Evolutionary conservation across 2,113 vertebrate genomes (phyloP).

Genomic region (Nycticorax nycticorax): DNA sequence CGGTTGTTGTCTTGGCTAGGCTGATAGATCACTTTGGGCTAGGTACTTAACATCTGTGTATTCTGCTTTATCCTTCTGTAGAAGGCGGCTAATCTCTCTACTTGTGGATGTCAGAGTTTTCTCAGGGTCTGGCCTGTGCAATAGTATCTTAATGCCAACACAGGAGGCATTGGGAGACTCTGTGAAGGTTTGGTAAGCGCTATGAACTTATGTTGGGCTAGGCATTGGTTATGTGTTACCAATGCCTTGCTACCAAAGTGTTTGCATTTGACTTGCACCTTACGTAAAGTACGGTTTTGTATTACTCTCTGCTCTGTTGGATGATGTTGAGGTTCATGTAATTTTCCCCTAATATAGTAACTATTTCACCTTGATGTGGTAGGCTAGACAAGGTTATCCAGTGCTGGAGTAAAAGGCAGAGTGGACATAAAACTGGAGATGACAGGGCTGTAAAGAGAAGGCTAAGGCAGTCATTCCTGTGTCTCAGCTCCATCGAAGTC

Average conservation of each 20-base stretch:
- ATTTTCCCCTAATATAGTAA: neutral
- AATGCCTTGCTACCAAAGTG: neutral
- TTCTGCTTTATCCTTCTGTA: neutral
- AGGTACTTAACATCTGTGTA: conserved; percentile 1
- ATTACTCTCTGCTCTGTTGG: neutral
- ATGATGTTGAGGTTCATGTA: neutral
- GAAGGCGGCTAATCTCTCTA: neutral
- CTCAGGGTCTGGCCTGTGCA: neutral
- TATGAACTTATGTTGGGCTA: neutral
- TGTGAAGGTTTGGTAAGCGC: neutral
- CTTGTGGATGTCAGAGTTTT: neutral
- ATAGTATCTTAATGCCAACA: neutral
- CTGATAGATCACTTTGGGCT: neutral
- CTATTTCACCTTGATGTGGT: neutral
- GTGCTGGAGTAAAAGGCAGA: neutral
- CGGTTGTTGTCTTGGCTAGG: neutral
- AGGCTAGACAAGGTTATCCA: neutral
- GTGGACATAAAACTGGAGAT: neutral
- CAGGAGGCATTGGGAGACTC: neutral
- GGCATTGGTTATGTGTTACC: neutral
- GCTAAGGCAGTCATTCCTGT: neutral
- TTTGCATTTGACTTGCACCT: neutral
- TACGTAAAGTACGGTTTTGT: neutral
- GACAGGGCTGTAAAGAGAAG: neutral
- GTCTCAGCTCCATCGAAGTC: neutral